These are phyloP conservation scores for Lamprotornis superbus DNA, from an alignment of 2,113 vertebrate species.

Conservation along the genomic window DNA sequence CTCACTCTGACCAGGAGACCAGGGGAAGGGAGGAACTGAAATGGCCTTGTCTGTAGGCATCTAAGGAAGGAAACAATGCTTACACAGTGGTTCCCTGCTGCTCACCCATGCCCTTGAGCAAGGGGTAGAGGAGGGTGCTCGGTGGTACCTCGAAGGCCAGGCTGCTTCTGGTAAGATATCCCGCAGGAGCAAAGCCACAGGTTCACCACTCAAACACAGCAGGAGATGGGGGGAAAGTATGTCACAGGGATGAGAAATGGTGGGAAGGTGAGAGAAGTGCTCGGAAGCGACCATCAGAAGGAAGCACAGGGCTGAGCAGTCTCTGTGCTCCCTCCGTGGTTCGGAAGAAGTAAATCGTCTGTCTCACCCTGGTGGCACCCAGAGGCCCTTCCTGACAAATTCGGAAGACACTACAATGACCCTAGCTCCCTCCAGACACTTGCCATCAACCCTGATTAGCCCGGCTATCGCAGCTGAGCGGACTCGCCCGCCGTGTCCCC, in stretches of 20 bases:
- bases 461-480: not conserved
- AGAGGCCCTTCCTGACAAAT: not conserved
- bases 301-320: not conserved
- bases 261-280: not conserved
- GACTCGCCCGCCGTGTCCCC: accelerated
- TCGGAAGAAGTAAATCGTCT: not conserved
- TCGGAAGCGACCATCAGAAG: not conserved
- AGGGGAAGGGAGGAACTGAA: not conserved
- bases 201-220: not conserved
- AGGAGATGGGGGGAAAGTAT: accelerated
- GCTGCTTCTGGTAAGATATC: not conserved
- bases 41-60: not conserved
- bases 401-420: not conserved
- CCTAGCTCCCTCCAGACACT: not conserved
- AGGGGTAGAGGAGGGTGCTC: not conserved
- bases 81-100: not conserved
- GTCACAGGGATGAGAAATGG: not conserved
- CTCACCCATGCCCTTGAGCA: not conserved
- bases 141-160: accelerated
- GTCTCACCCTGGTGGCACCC: not conserved
- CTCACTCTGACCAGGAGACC: not conserved
- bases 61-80: not conserved
- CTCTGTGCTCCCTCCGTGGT: not conserved
- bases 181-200: not conserved
- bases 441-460: slow-evolving; percentile 14